phyloP scores from a whole-genome alignment of 2,797 vertebrate species.

The Momotus momota region DNA sequence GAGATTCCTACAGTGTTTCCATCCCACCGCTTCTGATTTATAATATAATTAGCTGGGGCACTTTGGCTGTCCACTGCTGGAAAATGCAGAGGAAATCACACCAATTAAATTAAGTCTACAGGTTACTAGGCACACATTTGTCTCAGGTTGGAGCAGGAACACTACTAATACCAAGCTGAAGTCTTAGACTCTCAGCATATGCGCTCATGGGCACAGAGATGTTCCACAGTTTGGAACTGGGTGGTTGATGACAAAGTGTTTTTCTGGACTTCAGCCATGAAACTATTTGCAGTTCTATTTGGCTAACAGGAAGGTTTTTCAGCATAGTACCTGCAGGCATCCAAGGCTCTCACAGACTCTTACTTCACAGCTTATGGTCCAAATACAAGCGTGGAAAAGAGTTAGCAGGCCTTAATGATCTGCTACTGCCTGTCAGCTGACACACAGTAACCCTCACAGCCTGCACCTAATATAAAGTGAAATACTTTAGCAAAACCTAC shows the following conservation, averaged over 20 bases:
- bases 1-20: conserved; percentile 56
- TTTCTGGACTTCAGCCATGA: conserved; percentile 14
- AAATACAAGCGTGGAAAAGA: conserved; percentile 5
- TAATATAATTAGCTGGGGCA: conserved; percentile 58
- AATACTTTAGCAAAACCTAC: background rate
- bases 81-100: conserved; percentile 57
- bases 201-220: background rate
- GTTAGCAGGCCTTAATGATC: background rate
- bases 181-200: background rate
- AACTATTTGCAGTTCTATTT: background rate
- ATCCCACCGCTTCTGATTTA: conserved; percentile 61
- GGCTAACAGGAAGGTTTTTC: conserved; percentile 26
- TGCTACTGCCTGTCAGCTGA: conserved; percentile 2
- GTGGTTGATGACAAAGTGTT: background rate
- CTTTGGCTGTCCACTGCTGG: conserved; percentile 65
- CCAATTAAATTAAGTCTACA: conserved; percentile 62
- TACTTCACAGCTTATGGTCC: background rate
- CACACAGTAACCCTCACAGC: background rate
- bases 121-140: conserved; percentile 43
- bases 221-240: background rate
- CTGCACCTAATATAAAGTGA: background rate
- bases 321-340: background rate
- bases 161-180: background rate
- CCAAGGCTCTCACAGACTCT: conserved; percentile 8
- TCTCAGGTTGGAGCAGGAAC: conserved; percentile 10